A percentile compares a stretch with the other conserved stretches of the same genome.
Evolutionary conservation across 2,797 vertebrate species (phyloP).

Genomic region (Phataginus tricuspis): DNA sequence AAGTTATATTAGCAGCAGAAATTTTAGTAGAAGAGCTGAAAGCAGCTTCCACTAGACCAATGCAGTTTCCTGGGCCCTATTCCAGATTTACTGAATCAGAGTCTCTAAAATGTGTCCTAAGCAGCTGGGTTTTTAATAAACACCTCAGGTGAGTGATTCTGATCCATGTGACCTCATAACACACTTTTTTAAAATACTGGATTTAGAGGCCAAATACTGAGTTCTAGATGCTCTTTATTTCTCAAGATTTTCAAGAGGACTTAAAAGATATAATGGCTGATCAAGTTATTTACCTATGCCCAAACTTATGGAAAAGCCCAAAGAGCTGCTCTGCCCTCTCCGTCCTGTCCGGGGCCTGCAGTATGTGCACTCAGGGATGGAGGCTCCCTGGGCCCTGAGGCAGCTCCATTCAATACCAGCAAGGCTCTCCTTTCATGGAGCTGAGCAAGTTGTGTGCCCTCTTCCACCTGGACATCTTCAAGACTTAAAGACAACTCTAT

Average conservation of each 20-base stretch:
- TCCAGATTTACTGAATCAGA: background rate
- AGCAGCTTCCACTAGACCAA: background rate
- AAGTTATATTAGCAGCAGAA: background rate
- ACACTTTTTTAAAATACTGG: background rate
- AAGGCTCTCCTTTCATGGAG: background rate
- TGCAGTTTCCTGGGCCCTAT: background rate
- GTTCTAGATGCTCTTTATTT: background rate
- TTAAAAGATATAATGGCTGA: background rate
- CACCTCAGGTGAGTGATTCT: background rate
- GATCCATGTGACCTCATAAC: background rate
- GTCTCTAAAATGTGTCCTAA: background rate
- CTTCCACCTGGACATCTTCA: rapidly evolving
- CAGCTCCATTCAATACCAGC: background rate
- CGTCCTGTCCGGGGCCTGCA: background rate
- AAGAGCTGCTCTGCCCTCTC: background rate
- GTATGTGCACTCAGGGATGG: background rate
- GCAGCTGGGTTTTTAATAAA: background rate
- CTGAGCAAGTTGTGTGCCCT: background rate
- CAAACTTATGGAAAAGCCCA: background rate
- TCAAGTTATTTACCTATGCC: background rate
- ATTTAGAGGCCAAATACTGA: background rate
- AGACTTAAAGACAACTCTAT: background rate
- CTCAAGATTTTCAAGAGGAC: background rate
- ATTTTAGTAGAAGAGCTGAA: background rate
- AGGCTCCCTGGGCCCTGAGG: background rate